phyloP scores from a whole-genome alignment of 2,888 invertebrate genomes.

The Belgica antarctica region DNA sequence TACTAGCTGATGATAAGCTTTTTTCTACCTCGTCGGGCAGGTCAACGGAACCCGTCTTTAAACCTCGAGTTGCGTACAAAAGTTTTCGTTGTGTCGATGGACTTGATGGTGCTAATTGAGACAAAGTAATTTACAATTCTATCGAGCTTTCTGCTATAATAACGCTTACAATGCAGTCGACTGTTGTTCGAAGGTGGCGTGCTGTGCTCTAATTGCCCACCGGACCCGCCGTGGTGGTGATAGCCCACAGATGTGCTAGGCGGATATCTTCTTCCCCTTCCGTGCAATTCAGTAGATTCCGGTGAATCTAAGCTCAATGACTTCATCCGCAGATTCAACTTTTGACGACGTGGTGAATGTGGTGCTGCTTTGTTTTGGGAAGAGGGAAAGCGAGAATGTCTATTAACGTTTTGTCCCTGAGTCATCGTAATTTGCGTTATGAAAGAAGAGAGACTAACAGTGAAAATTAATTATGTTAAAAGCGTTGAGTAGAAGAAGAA shows the following conservation, averaged over 20 bases:
- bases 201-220: constrained; percentile 55
- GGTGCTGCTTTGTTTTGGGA: constrained; percentile 66
- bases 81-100: constrained; percentile 84
- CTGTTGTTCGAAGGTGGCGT: constrained; percentile 58
- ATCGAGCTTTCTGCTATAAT: not conserved
- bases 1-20: constrained; percentile 86
- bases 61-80: constrained; percentile 70
- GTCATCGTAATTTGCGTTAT: not conserved
- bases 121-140: constrained; percentile 36
- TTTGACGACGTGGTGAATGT: constrained; percentile 92
- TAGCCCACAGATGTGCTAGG: constrained; percentile 52
- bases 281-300: constrained; percentile 81
- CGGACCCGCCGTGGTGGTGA: constrained; percentile 54
- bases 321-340: constrained; percentile 96
- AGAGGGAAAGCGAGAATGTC: not conserved
- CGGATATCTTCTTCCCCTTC: constrained; percentile 62
- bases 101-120: constrained; percentile 77
- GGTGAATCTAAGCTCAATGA: constrained; percentile 95
- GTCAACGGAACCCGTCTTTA: constrained; percentile 91
- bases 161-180: constrained; percentile 64
- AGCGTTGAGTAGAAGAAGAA: constrained; percentile 27
- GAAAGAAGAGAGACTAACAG: not conserved
- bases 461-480: constrained; percentile 33
- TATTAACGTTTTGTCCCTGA: constrained; percentile 25
- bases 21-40: constrained; percentile 88